Evolutionary conservation across 92 coral and sea anemone species (phyloP), one percentile per base, ranked within the genome.

Genomic region (Palythoa grandiflora): DNA sequence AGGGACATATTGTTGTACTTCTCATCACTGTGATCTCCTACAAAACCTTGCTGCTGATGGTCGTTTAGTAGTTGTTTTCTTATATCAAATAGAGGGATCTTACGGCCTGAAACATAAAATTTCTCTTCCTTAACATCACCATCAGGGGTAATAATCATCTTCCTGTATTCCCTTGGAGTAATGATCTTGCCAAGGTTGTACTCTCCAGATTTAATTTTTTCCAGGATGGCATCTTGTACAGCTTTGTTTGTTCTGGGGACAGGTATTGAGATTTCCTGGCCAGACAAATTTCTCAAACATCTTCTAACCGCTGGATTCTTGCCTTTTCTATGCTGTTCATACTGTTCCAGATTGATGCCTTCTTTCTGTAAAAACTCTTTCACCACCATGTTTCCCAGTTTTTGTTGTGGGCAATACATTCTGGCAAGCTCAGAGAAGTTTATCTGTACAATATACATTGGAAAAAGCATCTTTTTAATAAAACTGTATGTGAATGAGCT

Each of bases 361-460:
- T 65, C 36, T 65, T 65, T 65, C 10, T 65, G 35, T 65, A 65
- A 21, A 65, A 65, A 17, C 38, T 65, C 71, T 65, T 65, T 65
- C 36, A n/a, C 71, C 36, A 65, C 36, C 71, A 65, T 65, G 71
- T 65, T 65, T n/a, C 71, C 71, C 28, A 65, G 17, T 59, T 59
- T 59, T 14, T 17, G 16, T 14, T 14, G 37, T 2, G 52, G 77
- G 19, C 77, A 72, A 47, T 39, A 72, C 38, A 36, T 38, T 14
- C 77, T 72, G 52, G 77, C 53, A 72, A 72, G 77, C n/a, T 39
- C 52, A 0, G 77, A 72, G 20, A 72, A 72, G 38, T 72, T 72
- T 12, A 72, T 72, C 53, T 72, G 77, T n/a, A 72, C 37, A 6
- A 39, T 14, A 72, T 38, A 72, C 21, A 15, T 3, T 72, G 1